Base-by-base conservation (phyloP, 2,888 invertebrate genomes). In the Ypsolopha sequella region DNA sequence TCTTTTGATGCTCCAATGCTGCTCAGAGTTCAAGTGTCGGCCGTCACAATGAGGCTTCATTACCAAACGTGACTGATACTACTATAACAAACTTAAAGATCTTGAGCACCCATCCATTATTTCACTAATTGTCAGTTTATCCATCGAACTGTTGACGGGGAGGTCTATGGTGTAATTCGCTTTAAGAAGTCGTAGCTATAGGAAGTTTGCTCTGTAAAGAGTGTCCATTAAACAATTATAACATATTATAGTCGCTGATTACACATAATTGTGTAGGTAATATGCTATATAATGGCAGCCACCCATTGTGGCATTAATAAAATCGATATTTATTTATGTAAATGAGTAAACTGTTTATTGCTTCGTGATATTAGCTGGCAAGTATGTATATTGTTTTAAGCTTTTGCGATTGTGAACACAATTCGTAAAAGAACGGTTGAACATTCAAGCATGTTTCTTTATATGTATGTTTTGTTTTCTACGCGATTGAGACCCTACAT, bases 21-120 rank as follows among this genome's bases (percentile, higher is more conserved):
- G 64, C 62, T 62, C 62, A 61, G 68, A 65, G 6, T 24, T 24
- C 66, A 65, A 65, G 66, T 68, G 61, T 65, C 65, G 56, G 58
- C 54, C 55, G 58, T 58, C 60, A 78, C 80, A 80, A 80, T 76
- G 64, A 73, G 55, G 68, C 73, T 76, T 85, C 84, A 80, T 86
- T 85, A 85, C 67, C 56, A 68, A 78, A 74, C 69, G 82, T 86
- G 85, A 86, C 80, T 77, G 41, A 64, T 66, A 76, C 75, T 80
- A 62, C 66, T 66, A 66, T 65, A 63, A 63, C 62, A 66, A 68
- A 54, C 63, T 66, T 68, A 58, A 66, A 70, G 66, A 61, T 68
- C 65, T 68, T 64, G 63, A 63, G 62, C 62, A 64, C 57, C 64
- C 57, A 58, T 62, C 51, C 57, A 65, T 69, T 63, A 69, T 63